Conservation (phyloP, 1,140 invertebrate genomes). For the Drosophila ironensis region DNA sequence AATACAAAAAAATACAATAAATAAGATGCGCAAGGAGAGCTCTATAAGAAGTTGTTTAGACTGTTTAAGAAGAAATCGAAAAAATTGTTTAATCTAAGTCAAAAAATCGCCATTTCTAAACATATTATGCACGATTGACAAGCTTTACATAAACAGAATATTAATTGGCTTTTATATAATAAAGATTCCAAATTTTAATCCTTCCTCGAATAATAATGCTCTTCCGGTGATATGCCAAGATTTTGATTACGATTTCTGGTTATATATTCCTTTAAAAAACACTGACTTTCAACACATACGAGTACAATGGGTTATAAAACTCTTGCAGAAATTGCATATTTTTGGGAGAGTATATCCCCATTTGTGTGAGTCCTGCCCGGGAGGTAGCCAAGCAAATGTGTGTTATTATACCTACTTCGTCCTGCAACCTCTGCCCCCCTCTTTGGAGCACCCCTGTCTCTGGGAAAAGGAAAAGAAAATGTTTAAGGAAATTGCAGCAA, state of each 20-base stretch:
- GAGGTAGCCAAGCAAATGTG: slow-evolving; percentile 53
- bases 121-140: no score
- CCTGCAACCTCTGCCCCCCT: slow-evolving; percentile 4
- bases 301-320: no score
- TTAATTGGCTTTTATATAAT: no score
- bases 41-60: no score
- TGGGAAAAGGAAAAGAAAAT: slow-evolving; percentile 63
- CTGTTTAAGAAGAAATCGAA: background rate
- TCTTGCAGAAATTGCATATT: no score
- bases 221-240: background rate
- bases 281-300: no score
- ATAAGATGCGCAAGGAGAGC: no score
- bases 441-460: background rate
- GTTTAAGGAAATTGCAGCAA: slow-evolving; percentile 79
- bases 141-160: no score
- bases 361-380: slow-evolving; percentile 13
- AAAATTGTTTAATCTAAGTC: no score
- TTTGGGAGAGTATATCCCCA: slow-evolving; percentile 8
- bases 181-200: background rate
- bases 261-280: no score
- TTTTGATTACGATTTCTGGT: no score
- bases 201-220: background rate
- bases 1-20: background rate
- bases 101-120: no score
- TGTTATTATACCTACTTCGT: slow-evolving; percentile 36